These are phyloP conservation scores for Eudyptes chrysolophus DNA, from an alignment of 2,113 vertebrate genomes.

Conservation along the genomic window DNA sequence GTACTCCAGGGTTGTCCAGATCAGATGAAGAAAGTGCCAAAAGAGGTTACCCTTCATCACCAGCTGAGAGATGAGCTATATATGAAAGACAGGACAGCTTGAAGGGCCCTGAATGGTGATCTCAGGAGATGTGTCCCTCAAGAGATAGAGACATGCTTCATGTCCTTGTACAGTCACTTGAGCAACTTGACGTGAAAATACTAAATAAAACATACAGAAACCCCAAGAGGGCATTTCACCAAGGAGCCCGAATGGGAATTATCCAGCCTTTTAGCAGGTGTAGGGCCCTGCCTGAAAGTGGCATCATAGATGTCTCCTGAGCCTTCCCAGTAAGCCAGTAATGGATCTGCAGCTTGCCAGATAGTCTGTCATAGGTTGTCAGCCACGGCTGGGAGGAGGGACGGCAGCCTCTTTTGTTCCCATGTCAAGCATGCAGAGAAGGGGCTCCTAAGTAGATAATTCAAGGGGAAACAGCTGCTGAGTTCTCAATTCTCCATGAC, in stretches of 20 bases:
- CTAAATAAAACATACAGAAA: conserved; percentile 58
- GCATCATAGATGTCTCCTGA: conserved; percentile 48
- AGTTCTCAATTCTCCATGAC: conserved; percentile 30
- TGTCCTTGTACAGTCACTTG: conserved; percentile 34
- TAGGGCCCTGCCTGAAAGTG: conserved; percentile 27
- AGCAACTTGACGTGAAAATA: conserved; percentile 17
- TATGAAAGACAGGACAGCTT: conserved; percentile 48
- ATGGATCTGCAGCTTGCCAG: conserved; percentile 52
- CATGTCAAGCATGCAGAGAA: conserved; percentile 33
- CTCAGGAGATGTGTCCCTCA: conserved; percentile 38
- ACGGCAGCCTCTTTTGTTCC: conserved; percentile 47
- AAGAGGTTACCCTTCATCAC: conserved; percentile 38
- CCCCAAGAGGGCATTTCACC: conserved; percentile 18
- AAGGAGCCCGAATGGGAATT: conserved; percentile 1
- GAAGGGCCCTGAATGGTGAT: conserved; percentile 12
- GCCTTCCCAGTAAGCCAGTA: conserved; percentile 23
- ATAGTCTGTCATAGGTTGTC: conserved; percentile 59
- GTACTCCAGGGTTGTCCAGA: conserved; percentile 14
- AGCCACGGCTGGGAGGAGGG: conserved; percentile 45
- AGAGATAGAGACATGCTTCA: conserved; percentile 41
- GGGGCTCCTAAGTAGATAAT: conserved; percentile 39
- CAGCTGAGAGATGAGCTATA: conserved; percentile 19
- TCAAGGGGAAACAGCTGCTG: conserved; percentile 63
- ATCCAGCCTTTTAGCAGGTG: conserved; percentile 46
- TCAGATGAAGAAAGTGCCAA: conserved; percentile 38